A percentile compares a stretch with the other conserved stretches of the same genome.
Evolutionary conservation across 2,888 invertebrate genomes (phyloP).

Genomic region (Macaria notata): DNA sequence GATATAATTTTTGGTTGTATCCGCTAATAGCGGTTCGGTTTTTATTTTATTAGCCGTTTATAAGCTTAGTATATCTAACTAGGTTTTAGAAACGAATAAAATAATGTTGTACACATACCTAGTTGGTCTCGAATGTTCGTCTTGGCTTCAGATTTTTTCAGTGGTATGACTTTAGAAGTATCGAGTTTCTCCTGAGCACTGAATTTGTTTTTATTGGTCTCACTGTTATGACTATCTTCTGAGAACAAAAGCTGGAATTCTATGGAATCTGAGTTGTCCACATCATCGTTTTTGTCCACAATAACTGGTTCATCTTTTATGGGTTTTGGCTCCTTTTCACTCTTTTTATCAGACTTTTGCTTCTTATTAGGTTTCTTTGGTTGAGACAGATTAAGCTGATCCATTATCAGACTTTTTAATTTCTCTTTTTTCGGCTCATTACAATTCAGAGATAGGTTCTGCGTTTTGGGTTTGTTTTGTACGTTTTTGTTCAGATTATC

Average conservation of each 20-base stretch:
- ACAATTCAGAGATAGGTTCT: slow-evolving; percentile 58
- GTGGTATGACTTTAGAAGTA: slow-evolving; percentile 48
- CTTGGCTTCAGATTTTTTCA: slow-evolving; percentile 57
- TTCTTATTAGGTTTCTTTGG: slow-evolving; percentile 46
- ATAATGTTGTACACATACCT: slow-evolving; percentile 38
- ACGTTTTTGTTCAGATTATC: slow-evolving; percentile 45
- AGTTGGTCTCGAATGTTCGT: slow-evolving; percentile 50
- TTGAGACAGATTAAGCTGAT: slow-evolving; percentile 66
- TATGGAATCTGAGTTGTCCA: slow-evolving; percentile 60
- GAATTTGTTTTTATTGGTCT: slow-evolving; percentile 32
- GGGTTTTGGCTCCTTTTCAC: not conserved
- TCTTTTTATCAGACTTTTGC: slow-evolving; percentile 17
- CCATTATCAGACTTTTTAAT: slow-evolving; percentile 51
- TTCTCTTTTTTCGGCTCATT: slow-evolving; percentile 52
- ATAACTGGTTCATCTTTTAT: slow-evolving; percentile 18
- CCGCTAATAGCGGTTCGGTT: too few species aligned
- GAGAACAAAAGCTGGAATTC: slow-evolving; percentile 65
- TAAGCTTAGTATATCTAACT: too few species aligned
- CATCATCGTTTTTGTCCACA: slow-evolving; percentile 29
- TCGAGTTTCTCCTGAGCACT: slow-evolving; percentile 19
- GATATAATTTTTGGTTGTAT: too few species aligned
- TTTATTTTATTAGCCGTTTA: too few species aligned
- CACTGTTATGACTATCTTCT: slow-evolving; percentile 64
- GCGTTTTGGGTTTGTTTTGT: slow-evolving; percentile 44
- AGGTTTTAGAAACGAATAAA: too few species aligned